Percentiles rank a stretch among this genome's conserved stretches.
phyloP scores from a whole-genome alignment of 2,797 vertebrate genomes.

The Distichodus sexfasciatus region DNA sequence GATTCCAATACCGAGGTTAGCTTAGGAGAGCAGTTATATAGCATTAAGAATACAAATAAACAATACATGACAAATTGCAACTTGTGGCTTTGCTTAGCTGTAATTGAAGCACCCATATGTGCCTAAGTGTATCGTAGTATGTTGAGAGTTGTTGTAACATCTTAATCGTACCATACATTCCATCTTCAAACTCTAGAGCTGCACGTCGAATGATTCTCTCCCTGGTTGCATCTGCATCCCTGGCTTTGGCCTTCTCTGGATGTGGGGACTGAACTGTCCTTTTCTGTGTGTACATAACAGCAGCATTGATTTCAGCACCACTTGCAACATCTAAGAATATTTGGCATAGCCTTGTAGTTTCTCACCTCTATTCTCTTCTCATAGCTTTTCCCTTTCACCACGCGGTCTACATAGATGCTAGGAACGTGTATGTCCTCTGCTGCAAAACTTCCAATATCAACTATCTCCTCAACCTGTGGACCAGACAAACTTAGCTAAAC shows the following conservation, averaged over 20 bases:
- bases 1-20: slow-evolving; percentile 86
- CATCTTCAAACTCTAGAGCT: slow-evolving; percentile 83
- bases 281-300: slow-evolving; percentile 58
- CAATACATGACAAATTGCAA: too few species aligned
- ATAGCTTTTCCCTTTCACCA: slow-evolving; percentile 78
- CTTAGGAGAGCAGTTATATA: slow-evolving; percentile 60
- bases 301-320: too few species aligned
- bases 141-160: background rate
- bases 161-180: slow-evolving; percentile 87
- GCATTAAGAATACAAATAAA: too few species aligned
- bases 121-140: too few species aligned
- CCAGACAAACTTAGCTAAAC: background rate
- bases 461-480: slow-evolving; percentile 82
- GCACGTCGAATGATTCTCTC: slow-evolving; percentile 82
- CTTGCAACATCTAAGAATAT: background rate
- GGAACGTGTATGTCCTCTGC: slow-evolving; percentile 83
- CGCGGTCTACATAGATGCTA: slow-evolving; percentile 81
- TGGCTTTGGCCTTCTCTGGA: slow-evolving; percentile 61
- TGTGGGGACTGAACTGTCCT: slow-evolving; percentile 70
- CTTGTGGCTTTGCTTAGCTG: too few species aligned
- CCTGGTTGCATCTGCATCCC: slow-evolving; percentile 68
- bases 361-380: slow-evolving; percentile 84
- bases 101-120: too few species aligned
- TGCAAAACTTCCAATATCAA: slow-evolving; percentile 78
- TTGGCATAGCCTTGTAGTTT: background rate